Conservation (phyloP, 2,888 invertebrate genomes). For the Andrena bicolor region DNA sequence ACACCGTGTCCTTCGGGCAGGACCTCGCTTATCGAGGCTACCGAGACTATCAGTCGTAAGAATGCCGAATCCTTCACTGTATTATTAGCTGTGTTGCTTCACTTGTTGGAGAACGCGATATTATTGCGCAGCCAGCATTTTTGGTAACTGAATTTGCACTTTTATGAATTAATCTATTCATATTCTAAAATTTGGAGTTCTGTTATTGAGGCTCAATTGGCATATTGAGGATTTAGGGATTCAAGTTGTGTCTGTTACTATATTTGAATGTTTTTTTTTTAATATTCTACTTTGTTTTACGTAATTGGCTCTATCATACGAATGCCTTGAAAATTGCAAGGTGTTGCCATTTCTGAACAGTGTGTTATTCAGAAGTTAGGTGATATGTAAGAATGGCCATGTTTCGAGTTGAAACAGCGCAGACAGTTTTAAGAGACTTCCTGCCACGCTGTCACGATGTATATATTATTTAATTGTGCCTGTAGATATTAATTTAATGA, state of each 20-base stretch:
- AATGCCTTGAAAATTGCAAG: background rate
- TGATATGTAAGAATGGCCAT: background rate
- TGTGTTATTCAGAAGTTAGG: background rate
- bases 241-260: background rate
- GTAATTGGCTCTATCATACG: background rate
- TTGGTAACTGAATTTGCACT: background rate
- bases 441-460: constrained; percentile 13
- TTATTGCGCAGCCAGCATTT: background rate
- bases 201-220: background rate
- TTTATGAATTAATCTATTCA: background rate
- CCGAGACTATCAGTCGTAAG: constrained; percentile 73
- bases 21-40: constrained; percentile 92
- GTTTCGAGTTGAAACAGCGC: background rate
- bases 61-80: background rate
- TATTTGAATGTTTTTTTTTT: background rate
- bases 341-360: constrained; percentile 18
- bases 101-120: background rate
- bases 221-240: no score
- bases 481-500: constrained; percentile 14
- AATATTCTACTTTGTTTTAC: background rate
- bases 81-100: background rate
- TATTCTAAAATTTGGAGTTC: background rate
- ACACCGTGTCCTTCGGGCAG: constrained; percentile 89
- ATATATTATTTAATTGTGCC: constrained; percentile 28
- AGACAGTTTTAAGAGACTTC: background rate